These are phyloP conservation scores for Melanotaenia maccullochi DNA, from an alignment of 2,797 vertebrate genomes.

Conservation along the genomic window DNA sequence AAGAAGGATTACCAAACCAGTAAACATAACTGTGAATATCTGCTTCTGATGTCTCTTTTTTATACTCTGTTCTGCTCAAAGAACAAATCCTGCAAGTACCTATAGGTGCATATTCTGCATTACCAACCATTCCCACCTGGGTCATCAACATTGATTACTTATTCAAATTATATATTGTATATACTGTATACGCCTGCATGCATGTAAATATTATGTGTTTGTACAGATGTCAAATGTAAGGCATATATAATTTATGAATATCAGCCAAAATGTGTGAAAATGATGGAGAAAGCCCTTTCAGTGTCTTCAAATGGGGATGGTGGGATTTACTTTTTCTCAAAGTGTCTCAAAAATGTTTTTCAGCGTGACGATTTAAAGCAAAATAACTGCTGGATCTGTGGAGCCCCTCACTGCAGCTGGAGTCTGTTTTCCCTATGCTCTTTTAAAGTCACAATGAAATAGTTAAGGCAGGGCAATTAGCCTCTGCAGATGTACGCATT, in stretches of 20 bases:
- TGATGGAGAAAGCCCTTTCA: constrained; percentile 12
- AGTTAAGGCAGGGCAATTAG: background rate
- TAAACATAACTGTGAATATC: constrained; percentile 70
- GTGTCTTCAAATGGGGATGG: constrained; percentile 49
- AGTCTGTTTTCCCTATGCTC: constrained; percentile 33
- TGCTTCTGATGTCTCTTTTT: constrained; percentile 63
- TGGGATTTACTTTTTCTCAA: constrained; percentile 29
- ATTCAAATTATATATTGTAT: constrained; percentile 42
- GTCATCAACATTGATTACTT: constrained; percentile 33
- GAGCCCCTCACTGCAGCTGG: constrained; percentile 34
- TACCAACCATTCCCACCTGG: constrained; percentile 28
- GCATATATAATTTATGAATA: constrained; percentile 32
- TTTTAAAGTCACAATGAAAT: constrained; percentile 9
- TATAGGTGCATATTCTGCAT: constrained; percentile 30
- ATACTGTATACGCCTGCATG: constrained; percentile 52
- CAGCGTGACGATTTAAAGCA: constrained; percentile 16
- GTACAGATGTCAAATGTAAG: constrained; percentile 52
- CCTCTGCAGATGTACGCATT: background rate
- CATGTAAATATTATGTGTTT: constrained; percentile 51
- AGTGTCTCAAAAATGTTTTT: constrained; percentile 32
- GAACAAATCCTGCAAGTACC: constrained; percentile 41
- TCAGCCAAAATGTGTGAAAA: constrained; percentile 34
- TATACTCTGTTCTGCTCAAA: constrained; percentile 57
- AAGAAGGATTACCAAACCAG: constrained; percentile 51
- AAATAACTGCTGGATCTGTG: constrained; percentile 29